A percentile compares a stretch with the other conserved stretches of the same genome.
phyloP scores from a whole-genome alignment of 2,113 vertebrate species.

The Syngnathus scovelli region DNA sequence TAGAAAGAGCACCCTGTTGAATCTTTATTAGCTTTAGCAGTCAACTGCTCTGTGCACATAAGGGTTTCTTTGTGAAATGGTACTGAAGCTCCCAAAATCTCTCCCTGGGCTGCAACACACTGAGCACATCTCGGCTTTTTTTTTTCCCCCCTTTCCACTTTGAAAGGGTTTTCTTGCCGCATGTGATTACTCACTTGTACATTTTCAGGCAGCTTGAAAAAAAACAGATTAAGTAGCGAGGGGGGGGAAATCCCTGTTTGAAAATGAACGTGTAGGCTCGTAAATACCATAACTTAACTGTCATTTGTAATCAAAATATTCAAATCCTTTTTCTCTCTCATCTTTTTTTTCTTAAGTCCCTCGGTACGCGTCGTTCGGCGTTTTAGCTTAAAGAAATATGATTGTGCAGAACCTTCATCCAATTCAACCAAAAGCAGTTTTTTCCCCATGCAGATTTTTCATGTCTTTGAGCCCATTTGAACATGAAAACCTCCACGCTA shows the following conservation, averaged over 20 bases:
- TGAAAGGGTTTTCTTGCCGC: conserved; percentile 36
- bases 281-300: conserved; percentile 36
- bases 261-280: conserved; percentile 39
- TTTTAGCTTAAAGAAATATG: conserved; percentile 10
- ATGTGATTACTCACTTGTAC: conserved; percentile 47
- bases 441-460: conserved; percentile 23
- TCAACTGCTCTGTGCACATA: conserved; percentile 36
- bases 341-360: conserved; percentile 34
- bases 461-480: conserved; percentile 47
- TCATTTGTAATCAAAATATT: conserved; percentile 57
- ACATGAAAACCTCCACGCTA: conserved; percentile 61
- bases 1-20: conserved; percentile 42
- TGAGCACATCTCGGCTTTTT: conserved; percentile 19
- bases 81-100: conserved; percentile 42
- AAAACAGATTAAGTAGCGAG: conserved; percentile 38
- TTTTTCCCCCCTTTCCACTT: conserved; percentile 1
- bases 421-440: conserved; percentile 1
- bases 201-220: conserved; percentile 37
- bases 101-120: conserved; percentile 29
- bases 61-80: conserved; percentile 42
- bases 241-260: conserved; percentile 32
- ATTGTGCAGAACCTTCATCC: background rate
- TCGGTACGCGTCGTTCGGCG: conserved; percentile 15
- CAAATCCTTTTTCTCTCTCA: conserved; percentile 47
- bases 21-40: conserved; percentile 52